A percentile compares a stretch with the other conserved stretches of the same genome.
phyloP scores from a whole-genome alignment of 2,113 vertebrate species.

The Mesitornis unicolor region DNA sequence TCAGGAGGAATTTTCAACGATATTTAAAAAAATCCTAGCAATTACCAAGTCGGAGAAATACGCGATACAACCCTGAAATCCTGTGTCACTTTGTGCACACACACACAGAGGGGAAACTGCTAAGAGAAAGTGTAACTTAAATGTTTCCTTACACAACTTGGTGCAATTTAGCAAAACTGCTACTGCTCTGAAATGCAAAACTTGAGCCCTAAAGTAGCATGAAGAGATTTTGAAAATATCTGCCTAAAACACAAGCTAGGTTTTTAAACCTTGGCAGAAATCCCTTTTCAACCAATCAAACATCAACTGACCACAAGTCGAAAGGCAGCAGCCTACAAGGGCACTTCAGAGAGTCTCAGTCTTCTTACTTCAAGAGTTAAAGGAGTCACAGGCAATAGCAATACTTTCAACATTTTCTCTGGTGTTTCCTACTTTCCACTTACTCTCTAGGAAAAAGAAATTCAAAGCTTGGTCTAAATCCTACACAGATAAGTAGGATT shows the following conservation, averaged over 20 bases:
- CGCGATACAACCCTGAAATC: accelerated
- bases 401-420: not conserved
- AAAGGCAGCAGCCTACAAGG: not conserved
- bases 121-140: constrained; percentile 6
- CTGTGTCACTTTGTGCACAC: not conserved
- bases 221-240: not conserved
- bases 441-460: not conserved
- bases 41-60: not conserved
- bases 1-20: not conserved
- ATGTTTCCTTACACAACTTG: not conserved
- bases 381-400: not conserved
- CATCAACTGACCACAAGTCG: not conserved
- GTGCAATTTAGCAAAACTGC: not conserved
- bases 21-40: not conserved
- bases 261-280: not conserved
- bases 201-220: not conserved
- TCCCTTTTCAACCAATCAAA: not conserved
- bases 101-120: not conserved
- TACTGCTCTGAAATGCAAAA: not conserved
- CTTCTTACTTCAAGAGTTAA: not conserved
- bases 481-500: not conserved
- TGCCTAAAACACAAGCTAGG: not conserved
- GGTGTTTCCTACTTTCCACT: not conserved
- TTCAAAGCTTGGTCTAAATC: not conserved
- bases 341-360: not conserved